phyloP scores from a whole-genome alignment of 1,140 invertebrate species.

The Trichoplusia ni region DNA sequence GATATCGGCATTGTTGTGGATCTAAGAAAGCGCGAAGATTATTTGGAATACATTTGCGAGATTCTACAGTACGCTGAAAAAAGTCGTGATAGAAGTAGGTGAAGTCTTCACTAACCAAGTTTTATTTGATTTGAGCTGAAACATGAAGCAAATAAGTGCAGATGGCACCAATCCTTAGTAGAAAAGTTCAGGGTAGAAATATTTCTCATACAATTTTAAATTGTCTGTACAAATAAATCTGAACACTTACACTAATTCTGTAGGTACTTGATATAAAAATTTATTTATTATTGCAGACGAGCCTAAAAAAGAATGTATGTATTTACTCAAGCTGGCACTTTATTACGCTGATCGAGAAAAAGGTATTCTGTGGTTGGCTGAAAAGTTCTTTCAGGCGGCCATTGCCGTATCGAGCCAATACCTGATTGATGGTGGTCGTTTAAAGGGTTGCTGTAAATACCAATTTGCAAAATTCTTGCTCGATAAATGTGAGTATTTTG shows the following conservation, averaged over 20 bases:
- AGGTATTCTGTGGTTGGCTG: constrained; percentile 83
- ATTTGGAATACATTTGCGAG: constrained; percentile 72
- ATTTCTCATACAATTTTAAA: no score
- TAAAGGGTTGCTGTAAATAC: constrained; percentile 78
- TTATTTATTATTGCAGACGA: constrained; percentile 58
- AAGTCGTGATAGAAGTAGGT: constrained; percentile 58
- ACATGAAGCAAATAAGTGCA: no score
- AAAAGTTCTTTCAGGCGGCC: constrained; percentile 79
- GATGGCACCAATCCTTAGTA: no score
- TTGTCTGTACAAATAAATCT: no score
- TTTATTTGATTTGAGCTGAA: no score
- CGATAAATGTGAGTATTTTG: constrained; percentile 72
- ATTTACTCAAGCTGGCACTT: constrained; percentile 73
- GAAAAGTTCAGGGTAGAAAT: no score
- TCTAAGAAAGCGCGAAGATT: constrained; percentile 70
- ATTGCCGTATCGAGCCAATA: constrained; percentile 72
- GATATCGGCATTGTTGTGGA: constrained; percentile 75
- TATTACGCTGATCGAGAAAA: constrained; percentile 75
- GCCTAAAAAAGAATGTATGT: constrained; percentile 62
- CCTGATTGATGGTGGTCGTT: constrained; percentile 68
- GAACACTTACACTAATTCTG: no score
- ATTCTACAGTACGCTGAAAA: constrained; percentile 74
- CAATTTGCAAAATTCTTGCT: constrained; percentile 82
- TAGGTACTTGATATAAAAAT: background rate
- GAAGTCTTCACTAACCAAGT: background rate